Conservation (phyloP, 2,113 vertebrate species). For the Poeciliopsis prolifica region DNA sequence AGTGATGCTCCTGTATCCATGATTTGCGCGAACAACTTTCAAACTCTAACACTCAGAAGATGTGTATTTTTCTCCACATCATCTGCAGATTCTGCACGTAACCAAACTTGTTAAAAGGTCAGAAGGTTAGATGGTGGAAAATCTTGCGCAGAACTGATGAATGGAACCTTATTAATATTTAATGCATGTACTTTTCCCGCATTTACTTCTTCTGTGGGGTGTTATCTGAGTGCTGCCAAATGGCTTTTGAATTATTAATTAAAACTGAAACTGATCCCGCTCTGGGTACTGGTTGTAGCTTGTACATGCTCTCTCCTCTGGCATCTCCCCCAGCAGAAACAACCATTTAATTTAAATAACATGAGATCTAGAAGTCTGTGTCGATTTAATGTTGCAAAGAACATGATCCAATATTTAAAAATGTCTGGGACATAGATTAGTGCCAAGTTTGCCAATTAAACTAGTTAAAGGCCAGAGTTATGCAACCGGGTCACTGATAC, state of each 20-base stretch:
- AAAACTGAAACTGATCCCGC: slow-evolving; percentile 58
- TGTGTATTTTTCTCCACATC: slow-evolving; percentile 20
- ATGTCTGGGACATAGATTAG: background rate
- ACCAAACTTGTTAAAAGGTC: slow-evolving; percentile 61
- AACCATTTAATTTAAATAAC: slow-evolving; percentile 47
- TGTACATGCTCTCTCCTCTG: slow-evolving; percentile 9
- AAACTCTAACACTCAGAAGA: background rate
- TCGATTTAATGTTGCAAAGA: slow-evolving; percentile 15
- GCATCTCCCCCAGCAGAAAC: slow-evolving; percentile 42
- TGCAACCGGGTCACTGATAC: slow-evolving; percentile 28
- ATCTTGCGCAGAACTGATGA: slow-evolving; percentile 73
- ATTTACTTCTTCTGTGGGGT: slow-evolving; percentile 52
- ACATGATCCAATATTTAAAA: background rate
- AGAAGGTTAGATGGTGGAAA: slow-evolving; percentile 76
- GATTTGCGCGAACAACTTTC: background rate
- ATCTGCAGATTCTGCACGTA: slow-evolving; percentile 10
- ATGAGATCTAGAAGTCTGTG: slow-evolving; percentile 40
- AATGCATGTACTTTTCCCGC: slow-evolving; percentile 60
- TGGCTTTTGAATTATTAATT: slow-evolving; percentile 65
- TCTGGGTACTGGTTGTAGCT: slow-evolving; percentile 62
- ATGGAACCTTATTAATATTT: slow-evolving; percentile 76
- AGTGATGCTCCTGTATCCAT: background rate
- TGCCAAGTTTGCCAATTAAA: background rate
- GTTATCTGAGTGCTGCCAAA: slow-evolving; percentile 70
- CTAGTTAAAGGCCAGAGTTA: slow-evolving; percentile 25